Evolutionary conservation across 2,113 vertebrate genomes (phyloP).

Genomic region (Dromas ardeola): DNA sequence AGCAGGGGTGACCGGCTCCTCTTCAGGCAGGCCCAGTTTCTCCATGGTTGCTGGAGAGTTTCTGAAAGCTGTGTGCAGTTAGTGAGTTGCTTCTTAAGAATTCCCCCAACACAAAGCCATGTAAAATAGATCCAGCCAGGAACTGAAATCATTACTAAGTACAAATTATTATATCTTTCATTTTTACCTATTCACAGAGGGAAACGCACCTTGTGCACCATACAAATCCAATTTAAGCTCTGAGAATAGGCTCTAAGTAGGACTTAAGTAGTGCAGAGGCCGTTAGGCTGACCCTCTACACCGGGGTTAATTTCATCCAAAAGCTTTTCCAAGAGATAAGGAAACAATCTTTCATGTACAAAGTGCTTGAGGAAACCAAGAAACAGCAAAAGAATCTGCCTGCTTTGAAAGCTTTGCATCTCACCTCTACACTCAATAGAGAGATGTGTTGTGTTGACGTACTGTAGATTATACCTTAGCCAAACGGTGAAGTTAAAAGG

Average conservation of each 20-base stretch:
- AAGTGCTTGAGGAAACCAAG: constrained; percentile 68
- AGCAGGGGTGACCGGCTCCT: background rate
- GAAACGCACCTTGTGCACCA: background rate
- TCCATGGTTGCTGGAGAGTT: background rate
- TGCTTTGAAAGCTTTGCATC: constrained; percentile 63
- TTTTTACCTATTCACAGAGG: background rate
- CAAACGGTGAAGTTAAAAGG: constrained; percentile 69
- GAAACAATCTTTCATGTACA: constrained; percentile 63
- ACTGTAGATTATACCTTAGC: constrained; percentile 62
- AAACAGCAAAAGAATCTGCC: constrained; percentile 65
- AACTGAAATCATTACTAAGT: background rate
- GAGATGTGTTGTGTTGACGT: constrained; percentile 69
- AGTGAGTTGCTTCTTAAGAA: background rate
- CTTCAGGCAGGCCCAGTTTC: background rate
- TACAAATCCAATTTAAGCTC: constrained; percentile 47
- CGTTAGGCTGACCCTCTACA: constrained; percentile 35
- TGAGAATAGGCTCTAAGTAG: constrained; percentile 52
- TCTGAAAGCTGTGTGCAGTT: background rate
- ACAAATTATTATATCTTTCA: background rate
- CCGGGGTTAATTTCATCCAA: constrained; percentile 63
- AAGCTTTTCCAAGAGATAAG: constrained; percentile 68
- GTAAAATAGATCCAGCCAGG: background rate
- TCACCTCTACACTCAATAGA: constrained; percentile 64
- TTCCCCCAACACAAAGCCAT: background rate
- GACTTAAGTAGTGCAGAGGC: constrained; percentile 25